These are phyloP conservation scores for Crocodylus rhombifer DNA, from an alignment of 2,797 vertebrate genomes.

Conservation along the genomic window DNA sequence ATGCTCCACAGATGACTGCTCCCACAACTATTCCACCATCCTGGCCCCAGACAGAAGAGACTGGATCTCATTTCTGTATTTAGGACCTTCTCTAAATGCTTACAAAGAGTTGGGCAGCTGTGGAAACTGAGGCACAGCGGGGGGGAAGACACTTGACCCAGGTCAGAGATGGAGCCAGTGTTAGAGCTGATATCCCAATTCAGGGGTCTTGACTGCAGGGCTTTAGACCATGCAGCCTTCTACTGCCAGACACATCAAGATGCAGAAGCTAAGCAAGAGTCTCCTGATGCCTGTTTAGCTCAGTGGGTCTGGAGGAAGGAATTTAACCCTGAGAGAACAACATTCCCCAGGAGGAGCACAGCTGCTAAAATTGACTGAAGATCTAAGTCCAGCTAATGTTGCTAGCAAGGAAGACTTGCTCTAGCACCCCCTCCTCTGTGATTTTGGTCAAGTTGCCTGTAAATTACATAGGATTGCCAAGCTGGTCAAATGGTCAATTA, in stretches of 20 bases:
- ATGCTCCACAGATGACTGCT: neutral
- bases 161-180: neutral
- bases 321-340: neutral
- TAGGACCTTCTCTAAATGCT: neutral
- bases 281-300: neutral
- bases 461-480: no score
- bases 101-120: neutral
- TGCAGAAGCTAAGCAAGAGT: neutral
- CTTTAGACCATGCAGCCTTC: neutral
- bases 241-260: neutral
- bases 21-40: neutral
- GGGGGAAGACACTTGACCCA: neutral
- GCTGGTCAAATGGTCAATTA: no score
- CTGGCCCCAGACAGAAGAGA: no score
- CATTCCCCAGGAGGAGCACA: neutral
- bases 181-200: neutral
- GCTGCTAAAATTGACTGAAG: neutral
- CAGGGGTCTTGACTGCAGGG: neutral
- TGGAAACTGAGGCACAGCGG: neutral
- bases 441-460: no score
- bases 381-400: neutral
- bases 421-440: no score
- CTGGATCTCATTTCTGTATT: neutral
- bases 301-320: neutral
- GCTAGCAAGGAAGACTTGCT: no score